phyloP scores from a whole-genome alignment of 2,797 vertebrate species.

The Bufotes viridis region DNA sequence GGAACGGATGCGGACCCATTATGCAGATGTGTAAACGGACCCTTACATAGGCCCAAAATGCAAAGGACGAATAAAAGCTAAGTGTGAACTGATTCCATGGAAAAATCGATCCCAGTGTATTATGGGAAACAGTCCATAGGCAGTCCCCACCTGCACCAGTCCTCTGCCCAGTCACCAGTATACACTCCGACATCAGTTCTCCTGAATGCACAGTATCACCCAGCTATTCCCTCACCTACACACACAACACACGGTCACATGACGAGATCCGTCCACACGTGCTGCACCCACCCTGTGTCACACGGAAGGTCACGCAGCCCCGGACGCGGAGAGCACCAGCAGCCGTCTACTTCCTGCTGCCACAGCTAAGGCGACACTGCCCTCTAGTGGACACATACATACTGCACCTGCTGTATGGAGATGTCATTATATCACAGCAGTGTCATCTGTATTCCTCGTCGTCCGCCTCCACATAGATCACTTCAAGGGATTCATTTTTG shows the following conservation, averaged over 20 bases:
- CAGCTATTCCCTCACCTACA: neutral
- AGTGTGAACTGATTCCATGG: too few species aligned
- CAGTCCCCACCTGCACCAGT: neutral
- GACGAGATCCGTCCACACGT: neutral
- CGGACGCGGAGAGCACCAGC: neutral
- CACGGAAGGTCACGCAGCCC: neutral
- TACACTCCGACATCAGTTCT: neutral
- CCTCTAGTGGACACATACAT: neutral
- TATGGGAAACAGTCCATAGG: too few species aligned
- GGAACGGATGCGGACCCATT: too few species aligned
- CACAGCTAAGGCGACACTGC: constrained; percentile 9
- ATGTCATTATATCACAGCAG: neutral
- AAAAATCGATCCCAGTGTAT: too few species aligned
- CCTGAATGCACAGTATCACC: neutral
- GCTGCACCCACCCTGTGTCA: constrained; percentile 10
- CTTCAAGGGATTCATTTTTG: too few species aligned
- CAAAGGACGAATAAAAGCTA: too few species aligned
- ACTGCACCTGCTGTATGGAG: neutral
- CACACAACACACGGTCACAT: neutral
- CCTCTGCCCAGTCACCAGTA: too few species aligned
- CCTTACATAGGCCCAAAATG: too few species aligned
- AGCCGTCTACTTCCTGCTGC: neutral
- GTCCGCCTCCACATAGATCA: too few species aligned
- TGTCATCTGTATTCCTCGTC: neutral
- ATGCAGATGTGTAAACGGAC: too few species aligned